These are phyloP conservation scores for Malaclemys terrapin DNA, from an alignment of 2,113 vertebrate species.

Conservation along the genomic window DNA sequence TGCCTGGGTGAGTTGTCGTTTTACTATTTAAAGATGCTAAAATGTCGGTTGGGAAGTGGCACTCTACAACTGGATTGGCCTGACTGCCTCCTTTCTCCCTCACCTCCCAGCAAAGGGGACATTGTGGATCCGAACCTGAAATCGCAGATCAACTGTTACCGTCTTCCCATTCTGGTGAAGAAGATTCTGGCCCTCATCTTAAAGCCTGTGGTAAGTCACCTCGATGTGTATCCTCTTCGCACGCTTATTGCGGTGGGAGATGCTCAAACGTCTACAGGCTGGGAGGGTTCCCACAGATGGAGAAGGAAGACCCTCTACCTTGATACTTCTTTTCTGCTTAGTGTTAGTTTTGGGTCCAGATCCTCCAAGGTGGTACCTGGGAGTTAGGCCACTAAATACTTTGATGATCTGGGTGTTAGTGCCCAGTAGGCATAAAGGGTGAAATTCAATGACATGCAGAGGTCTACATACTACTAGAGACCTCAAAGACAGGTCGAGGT, in stretches of 20 bases:
- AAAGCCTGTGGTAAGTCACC: slow-evolving; percentile 82
- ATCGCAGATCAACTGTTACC: slow-evolving; percentile 36
- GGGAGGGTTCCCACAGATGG: background rate
- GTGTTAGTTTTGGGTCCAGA: background rate
- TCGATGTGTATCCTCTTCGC: background rate
- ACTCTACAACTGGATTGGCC: background rate
- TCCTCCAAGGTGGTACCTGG: too few relatives aligned
- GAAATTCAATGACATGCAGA: background rate
- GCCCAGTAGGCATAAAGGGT: background rate
- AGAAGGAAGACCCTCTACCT: too few relatives aligned
- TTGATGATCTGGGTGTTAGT: too few relatives aligned
- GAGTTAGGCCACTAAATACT: too few relatives aligned
- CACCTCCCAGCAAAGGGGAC: slow-evolving; percentile 77
- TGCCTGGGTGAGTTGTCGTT: background rate
- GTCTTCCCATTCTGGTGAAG: slow-evolving; percentile 77
- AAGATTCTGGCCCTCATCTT: slow-evolving; percentile 77
- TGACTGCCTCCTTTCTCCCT: background rate
- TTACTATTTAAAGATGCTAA: background rate
- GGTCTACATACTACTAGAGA: too few relatives aligned
- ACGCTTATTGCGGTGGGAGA: background rate
- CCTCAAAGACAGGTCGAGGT: too few relatives aligned
- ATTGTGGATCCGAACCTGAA: slow-evolving; percentile 78
- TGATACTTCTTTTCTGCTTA: background rate
- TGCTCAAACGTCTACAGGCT: background rate
- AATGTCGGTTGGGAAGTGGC: background rate